Evolutionary conservation across 2,113 vertebrate genomes (phyloP).

Genomic region (Columba janthina): DNA sequence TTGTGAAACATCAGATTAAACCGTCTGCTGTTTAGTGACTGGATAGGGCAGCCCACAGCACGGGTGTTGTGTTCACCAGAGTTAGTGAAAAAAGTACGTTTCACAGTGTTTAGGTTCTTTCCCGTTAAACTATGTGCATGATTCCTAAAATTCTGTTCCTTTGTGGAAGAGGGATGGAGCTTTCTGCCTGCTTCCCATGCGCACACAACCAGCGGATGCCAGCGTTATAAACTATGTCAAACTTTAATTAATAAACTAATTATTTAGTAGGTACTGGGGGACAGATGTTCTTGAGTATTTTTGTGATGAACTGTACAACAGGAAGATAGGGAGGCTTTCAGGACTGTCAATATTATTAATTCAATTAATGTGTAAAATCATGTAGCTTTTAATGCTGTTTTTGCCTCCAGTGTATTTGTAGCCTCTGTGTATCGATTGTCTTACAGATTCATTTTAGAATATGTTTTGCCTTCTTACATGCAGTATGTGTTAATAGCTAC

Average conservation of each 20-base stretch:
- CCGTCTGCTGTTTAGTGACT: no score
- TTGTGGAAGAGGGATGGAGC: not conserved
- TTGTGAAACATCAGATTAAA: not conserved
- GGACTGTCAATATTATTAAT: not conserved
- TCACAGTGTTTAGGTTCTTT: not conserved
- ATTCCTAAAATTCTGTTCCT: not conserved
- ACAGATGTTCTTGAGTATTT: not conserved
- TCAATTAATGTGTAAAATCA: not conserved
- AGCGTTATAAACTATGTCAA: not conserved
- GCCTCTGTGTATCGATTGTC: not conserved
- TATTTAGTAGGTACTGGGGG: not conserved
- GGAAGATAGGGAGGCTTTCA: not conserved
- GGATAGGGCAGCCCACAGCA: not conserved
- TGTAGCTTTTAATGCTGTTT: not conserved
- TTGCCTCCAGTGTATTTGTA: not conserved
- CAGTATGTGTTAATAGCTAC: not conserved
- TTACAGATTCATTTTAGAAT: not conserved
- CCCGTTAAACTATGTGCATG: rapidly evolving
- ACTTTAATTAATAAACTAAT: constrained; percentile 14
- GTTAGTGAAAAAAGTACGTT: not conserved
- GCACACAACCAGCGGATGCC: rapidly evolving
- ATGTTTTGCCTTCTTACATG: not conserved
- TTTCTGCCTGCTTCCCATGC: not conserved
- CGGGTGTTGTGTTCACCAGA: rapidly evolving
- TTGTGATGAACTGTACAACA: not conserved